phyloP scores from a whole-genome alignment of 1,140 invertebrate species.

The Eumeta japonica region DNA sequence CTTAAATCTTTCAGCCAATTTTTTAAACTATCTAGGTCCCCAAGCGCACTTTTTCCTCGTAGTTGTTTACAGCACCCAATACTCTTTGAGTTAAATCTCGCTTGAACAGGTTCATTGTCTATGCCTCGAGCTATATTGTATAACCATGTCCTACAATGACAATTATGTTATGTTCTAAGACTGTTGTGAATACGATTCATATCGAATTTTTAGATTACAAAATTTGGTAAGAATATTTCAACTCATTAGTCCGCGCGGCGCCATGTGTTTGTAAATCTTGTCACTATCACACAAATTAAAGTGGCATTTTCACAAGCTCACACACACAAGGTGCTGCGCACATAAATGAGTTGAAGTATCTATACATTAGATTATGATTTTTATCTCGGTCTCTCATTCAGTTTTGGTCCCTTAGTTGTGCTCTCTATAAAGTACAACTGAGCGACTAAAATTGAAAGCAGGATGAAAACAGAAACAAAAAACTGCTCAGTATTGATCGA shows the following conservation, averaged over 20 bases:
- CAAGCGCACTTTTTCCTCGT: constrained; percentile 76
- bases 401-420: too few relatives aligned
- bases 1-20: constrained; percentile 82
- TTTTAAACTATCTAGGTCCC: constrained; percentile 67
- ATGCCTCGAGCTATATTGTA: constrained; percentile 85
- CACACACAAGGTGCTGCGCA: too few relatives aligned
- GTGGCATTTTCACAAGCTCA: too few relatives aligned
- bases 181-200: not conserved
- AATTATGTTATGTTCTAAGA: constrained; percentile 8
- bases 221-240: not conserved
- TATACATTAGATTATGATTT: too few relatives aligned
- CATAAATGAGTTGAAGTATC: too few relatives aligned
- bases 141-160: constrained; percentile 71
- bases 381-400: too few relatives aligned
- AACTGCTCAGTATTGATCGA: too few relatives aligned
- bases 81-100: constrained; percentile 84
- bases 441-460: too few relatives aligned
- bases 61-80: constrained; percentile 96
- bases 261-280: too few relatives aligned
- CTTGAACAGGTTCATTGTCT: constrained; percentile 82
- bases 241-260: not conserved
- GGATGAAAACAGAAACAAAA: too few relatives aligned
- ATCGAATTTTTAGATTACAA: not conserved
- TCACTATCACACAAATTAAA: too few relatives aligned
- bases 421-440: too few relatives aligned